phyloP scores from a whole-genome alignment of 2,113 vertebrate species.

The Corydoras sp. region DNA sequence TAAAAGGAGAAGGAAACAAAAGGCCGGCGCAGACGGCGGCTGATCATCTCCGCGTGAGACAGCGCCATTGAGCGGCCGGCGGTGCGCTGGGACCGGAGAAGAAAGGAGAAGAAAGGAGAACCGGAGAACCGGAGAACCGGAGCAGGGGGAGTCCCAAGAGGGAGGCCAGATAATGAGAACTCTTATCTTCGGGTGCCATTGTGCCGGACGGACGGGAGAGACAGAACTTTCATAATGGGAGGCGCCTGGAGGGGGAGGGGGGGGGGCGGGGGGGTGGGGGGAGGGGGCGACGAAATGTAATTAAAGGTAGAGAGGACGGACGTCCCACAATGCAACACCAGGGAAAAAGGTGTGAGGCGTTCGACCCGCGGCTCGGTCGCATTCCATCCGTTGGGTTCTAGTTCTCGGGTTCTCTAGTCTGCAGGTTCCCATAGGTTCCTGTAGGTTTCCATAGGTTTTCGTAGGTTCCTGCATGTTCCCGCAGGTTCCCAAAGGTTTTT shows the following conservation, averaged over 20 bases:
- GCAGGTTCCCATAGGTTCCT: too few species aligned
- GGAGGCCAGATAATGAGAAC: conserved; percentile 49
- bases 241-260: conserved; percentile 27
- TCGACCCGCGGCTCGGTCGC: too few species aligned
- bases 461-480: too few species aligned
- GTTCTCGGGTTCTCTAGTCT: too few species aligned
- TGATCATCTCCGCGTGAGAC: conserved; percentile 29
- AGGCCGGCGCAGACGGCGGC: conserved; percentile 31
- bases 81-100: conserved; percentile 5
- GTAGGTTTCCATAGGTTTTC: too few species aligned
- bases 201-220: conserved; percentile 41
- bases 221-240: conserved; percentile 38
- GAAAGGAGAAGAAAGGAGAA: conserved; percentile 15
- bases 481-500: too few species aligned
- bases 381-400: too few species aligned
- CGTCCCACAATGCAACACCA: conserved; percentile 21
- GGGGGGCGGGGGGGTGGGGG: conserved; percentile 9
- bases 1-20: conserved; percentile 31
- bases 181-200: conserved; percentile 49
- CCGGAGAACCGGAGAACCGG: conserved; percentile 31
- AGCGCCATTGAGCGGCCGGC: conserved; percentile 33
- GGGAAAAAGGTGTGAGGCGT: conserved; percentile 17
- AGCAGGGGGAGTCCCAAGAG: conserved; percentile 40
- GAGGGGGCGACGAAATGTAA: conserved; percentile 34
- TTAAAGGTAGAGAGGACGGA: conserved; percentile 36